Evolutionary conservation across 2,888 invertebrate genomes (phyloP).

Genomic region (Atrina japonica): DNA sequence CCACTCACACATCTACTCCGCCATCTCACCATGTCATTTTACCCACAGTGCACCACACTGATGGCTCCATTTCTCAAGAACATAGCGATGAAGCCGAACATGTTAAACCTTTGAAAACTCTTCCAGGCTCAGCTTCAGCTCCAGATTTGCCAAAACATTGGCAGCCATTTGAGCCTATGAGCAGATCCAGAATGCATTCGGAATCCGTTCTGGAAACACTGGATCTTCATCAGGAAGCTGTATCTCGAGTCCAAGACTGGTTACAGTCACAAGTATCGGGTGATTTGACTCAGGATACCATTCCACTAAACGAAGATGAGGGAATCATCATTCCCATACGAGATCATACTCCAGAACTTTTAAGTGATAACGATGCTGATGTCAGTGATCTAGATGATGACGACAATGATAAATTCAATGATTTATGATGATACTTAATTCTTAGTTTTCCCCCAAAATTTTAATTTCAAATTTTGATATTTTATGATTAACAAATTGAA

Average conservation of each 20-base stretch:
- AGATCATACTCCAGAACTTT: conserved; percentile 37
- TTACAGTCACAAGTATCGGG: conserved; percentile 52
- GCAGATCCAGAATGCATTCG: conserved; percentile 48
- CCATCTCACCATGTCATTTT: conserved; percentile 70
- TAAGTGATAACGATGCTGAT: conserved; percentile 39
- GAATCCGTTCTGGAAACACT: conserved; percentile 66
- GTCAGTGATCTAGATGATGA: conserved; percentile 45
- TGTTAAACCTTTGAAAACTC: conserved; percentile 46
- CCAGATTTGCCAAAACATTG: conserved; percentile 68
- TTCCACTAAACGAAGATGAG: conserved; percentile 46
- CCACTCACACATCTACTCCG: conserved; percentile 61
- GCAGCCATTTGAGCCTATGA: conserved; percentile 59
- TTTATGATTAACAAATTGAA: too few species aligned
- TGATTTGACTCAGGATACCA: conserved; percentile 40
- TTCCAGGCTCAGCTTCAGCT: conserved; percentile 63
- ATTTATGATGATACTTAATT: conserved; percentile 10
- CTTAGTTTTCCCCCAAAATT: neutral
- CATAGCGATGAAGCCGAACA: conserved; percentile 48
- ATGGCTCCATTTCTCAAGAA: conserved; percentile 40
- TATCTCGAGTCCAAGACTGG: conserved; percentile 68
- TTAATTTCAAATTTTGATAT: too few species aligned
- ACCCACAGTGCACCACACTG: conserved; percentile 54
- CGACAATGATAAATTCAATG: conserved; percentile 5
- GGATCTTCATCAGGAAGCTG: conserved; percentile 64
- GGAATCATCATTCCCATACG: conserved; percentile 40